Evolutionary conservation across 35 echinoderm and acorn worm genomes (phyloP).

Genomic region (Holothuria glaberrima): DNA sequence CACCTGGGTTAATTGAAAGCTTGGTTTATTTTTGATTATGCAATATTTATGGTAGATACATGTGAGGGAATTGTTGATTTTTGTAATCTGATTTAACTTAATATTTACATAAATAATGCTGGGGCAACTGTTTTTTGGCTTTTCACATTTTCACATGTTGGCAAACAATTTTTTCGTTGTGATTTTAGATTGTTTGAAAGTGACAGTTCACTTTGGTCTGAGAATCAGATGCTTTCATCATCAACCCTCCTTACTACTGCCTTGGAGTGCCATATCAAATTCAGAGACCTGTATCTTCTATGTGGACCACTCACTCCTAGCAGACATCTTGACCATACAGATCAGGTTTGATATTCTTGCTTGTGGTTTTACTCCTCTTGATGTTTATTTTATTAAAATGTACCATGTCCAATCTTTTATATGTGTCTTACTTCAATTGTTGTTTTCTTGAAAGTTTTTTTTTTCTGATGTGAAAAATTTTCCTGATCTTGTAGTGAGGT

Average conservation of each 20-base stretch:
- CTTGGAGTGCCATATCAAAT: slow-evolving; percentile 18
- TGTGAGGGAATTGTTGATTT: no score
- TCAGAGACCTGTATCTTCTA: background rate
- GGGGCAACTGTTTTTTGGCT: background rate
- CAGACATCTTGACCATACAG: background rate
- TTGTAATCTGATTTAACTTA: no score
- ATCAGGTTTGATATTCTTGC: background rate
- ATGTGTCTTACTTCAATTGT: background rate
- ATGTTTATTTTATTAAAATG: background rate
- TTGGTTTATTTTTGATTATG: background rate
- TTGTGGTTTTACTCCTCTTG: background rate
- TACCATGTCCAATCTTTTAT: background rate
- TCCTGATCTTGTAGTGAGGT: no score
- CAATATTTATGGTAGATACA: background rate
- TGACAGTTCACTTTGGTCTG: background rate
- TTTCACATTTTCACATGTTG: background rate
- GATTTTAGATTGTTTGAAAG: slow-evolving; percentile 14
- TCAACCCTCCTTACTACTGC: slow-evolving; percentile 1
- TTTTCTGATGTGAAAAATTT: background rate
- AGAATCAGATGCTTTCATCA: background rate
- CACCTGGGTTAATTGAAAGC: background rate
- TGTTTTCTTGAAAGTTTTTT: background rate
- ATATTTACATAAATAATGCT: no score
- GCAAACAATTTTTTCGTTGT: no score
- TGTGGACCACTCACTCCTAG: background rate